Conservation (phyloP, 1,140 invertebrate genomes). For the Centruroides sculpturatus region DNA sequence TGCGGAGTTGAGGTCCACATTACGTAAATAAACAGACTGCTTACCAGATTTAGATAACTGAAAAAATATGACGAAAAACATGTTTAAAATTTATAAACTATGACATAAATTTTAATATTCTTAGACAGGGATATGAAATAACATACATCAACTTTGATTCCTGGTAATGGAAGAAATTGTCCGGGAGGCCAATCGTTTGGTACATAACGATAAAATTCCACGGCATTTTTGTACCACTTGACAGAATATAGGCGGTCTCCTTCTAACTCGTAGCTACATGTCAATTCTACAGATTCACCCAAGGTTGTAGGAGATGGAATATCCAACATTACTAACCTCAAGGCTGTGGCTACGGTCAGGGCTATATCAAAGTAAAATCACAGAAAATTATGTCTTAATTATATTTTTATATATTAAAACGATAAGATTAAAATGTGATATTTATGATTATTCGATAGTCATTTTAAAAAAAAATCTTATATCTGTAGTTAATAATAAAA, state of each 20-base stretch:
- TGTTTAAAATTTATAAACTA: no score
- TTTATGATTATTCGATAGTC: no score
- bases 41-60: slow-evolving; percentile 21
- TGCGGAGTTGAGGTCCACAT: slow-evolving; percentile 20
- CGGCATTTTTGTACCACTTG: slow-evolving; percentile 22
- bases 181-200: slow-evolving; percentile 19
- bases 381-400: no score
- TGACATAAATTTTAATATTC: no score
- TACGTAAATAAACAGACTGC: slow-evolving; percentile 19
- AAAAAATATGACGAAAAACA: background rate
- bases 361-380: background rate
- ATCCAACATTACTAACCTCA: slow-evolving; percentile 19
- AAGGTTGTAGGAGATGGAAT: slow-evolving; percentile 18
- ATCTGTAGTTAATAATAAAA: no score
- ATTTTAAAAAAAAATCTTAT: no score
- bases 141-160: slow-evolving; percentile 20
- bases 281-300: slow-evolving; percentile 21
- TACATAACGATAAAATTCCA: slow-evolving; percentile 19
- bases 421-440: no score
- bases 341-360: slow-evolving; percentile 8
- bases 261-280: slow-evolving; percentile 21
- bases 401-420: no score
- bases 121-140: background rate
- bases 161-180: slow-evolving; percentile 18
- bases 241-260: slow-evolving; percentile 21